These are phyloP conservation scores for Polydrusus tereticollis DNA, from an alignment of 2,888 invertebrate species.

Conservation along the genomic window DNA sequence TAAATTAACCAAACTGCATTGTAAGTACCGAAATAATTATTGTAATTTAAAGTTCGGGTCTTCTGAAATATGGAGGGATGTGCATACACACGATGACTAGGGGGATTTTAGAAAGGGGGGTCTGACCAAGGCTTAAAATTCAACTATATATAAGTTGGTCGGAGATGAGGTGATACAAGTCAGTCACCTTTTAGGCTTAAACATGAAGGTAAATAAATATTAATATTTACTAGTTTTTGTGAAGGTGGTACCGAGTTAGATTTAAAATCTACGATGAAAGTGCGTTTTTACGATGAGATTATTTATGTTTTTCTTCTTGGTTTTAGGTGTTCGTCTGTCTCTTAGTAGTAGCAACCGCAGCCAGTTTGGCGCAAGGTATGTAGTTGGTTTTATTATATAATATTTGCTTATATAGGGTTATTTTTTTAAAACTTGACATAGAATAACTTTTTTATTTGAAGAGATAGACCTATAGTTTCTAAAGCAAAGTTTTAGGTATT, in stretches of 20 bases:
- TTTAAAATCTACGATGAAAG: not conserved
- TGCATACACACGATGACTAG: constrained; percentile 17
- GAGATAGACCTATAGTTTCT: too few relatives aligned
- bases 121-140: constrained; percentile 38
- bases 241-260: not conserved
- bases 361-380: constrained; percentile 52
- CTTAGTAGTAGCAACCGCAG: constrained; percentile 55
- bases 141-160: constrained; percentile 40
- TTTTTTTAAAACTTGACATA: too few relatives aligned
- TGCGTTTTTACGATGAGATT: not conserved
- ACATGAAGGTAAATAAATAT: constrained; percentile 47
- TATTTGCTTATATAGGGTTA: not conserved
- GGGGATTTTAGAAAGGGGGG: constrained; percentile 46
- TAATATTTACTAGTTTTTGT: not conserved
- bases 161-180: constrained; percentile 39
- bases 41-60: constrained; percentile 36
- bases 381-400: constrained; percentile 5
- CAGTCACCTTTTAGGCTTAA: constrained; percentile 46
- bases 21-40: constrained; percentile 32
- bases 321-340: constrained; percentile 60
- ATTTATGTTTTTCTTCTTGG: constrained; percentile 44
- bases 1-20: constrained; percentile 22
- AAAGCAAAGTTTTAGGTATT: too few relatives aligned
- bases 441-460: too few relatives aligned
- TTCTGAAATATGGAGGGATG: constrained; percentile 39